A percentile compares a stretch with the other conserved stretches of the same genome.
Evolutionary conservation across 2,113 vertebrate genomes (phyloP).

Genomic region (Eolophus roseicapilla): DNA sequence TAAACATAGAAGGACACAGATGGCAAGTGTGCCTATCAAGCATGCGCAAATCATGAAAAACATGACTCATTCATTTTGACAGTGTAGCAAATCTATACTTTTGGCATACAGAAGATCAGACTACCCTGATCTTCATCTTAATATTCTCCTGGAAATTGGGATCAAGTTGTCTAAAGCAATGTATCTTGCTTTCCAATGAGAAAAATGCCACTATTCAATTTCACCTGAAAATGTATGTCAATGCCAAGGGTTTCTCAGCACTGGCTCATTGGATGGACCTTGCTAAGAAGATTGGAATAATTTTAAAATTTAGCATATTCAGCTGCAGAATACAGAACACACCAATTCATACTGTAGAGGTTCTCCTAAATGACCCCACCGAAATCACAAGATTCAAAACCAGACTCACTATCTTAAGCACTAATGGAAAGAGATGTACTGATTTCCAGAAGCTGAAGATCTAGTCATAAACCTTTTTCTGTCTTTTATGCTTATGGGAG

Average conservation of each 20-base stretch:
- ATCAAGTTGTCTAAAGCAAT: background rate
- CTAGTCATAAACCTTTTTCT: background rate
- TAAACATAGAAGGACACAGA: background rate
- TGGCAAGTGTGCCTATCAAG: background rate
- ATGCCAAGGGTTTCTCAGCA: background rate
- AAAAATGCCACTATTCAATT: background rate
- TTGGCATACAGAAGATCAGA: background rate
- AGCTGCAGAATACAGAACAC: background rate
- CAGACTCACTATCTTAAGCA: accelerated
- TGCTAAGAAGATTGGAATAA: background rate
- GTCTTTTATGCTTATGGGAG: background rate
- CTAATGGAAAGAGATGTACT: background rate
- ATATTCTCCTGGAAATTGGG: background rate
- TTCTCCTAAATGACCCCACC: background rate
- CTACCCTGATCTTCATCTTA: background rate
- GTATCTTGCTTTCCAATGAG: background rate
- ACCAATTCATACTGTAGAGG: background rate
- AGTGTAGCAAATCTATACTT: background rate
- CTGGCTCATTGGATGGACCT: background rate
- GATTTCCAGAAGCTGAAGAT: background rate
- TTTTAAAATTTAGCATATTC: background rate
- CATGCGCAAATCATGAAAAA: background rate
- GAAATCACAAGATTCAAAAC: background rate
- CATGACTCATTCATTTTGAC: background rate
- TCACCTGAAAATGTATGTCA: background rate